Conservation (phyloP, 2,888 invertebrate genomes). For the Heliconius cydno region DNA sequence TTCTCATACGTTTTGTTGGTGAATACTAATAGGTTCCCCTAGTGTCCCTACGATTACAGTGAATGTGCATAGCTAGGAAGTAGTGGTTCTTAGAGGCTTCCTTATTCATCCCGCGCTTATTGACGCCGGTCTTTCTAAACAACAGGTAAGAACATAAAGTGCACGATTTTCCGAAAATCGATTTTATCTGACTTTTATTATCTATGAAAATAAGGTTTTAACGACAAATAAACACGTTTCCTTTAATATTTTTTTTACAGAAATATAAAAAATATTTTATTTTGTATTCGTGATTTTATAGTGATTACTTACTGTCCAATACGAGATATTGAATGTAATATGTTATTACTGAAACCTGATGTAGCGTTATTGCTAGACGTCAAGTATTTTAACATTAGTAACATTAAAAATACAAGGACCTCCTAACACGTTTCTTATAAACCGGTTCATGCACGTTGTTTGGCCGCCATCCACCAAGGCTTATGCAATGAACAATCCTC, state of each 20-base stretch:
- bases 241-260: background rate
- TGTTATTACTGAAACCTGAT: background rate
- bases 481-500: slow-evolving; percentile 75
- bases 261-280: background rate
- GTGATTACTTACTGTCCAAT: background rate
- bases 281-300: background rate
- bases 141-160: slow-evolving; percentile 59
- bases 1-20: slow-evolving; percentile 44
- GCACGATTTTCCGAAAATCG: slow-evolving; percentile 14
- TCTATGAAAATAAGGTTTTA: background rate
- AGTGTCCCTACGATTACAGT: slow-evolving; percentile 53
- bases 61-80: slow-evolving; percentile 59
- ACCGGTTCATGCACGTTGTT: slow-evolving; percentile 76
- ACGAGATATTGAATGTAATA: background rate
- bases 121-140: slow-evolving; percentile 64
- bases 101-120: slow-evolving; percentile 58
- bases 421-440: slow-evolving; percentile 79
- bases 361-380: slow-evolving; percentile 21
- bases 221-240: background rate
- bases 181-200: slow-evolving; percentile 17
- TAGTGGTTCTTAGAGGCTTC: slow-evolving; percentile 59
- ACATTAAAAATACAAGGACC: slow-evolving; percentile 66
- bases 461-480: slow-evolving; percentile 61
- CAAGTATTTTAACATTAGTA: slow-evolving; percentile 24
- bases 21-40: slow-evolving; percentile 31